Base-by-base conservation (phyloP, 1,140 invertebrate species). In the Eurosta solidaginis region DNA sequence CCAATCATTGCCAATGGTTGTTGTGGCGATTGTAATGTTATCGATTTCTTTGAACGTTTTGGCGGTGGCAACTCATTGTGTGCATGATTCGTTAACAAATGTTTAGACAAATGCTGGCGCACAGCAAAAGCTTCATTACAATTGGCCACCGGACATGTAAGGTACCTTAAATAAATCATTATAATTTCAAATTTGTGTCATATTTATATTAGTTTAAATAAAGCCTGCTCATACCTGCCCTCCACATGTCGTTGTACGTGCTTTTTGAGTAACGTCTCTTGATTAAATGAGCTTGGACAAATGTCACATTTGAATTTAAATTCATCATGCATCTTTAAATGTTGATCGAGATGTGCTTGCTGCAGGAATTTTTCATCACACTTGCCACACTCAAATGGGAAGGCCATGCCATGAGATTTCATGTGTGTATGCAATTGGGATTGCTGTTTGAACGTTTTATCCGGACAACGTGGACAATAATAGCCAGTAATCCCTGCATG, bases 281-380 rank as follows among this genome's bases (percentile, higher is more conserved):
- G 85, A 74, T 87, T 87, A 68, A 88, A 88, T 68, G 85, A 85
- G 74, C 83, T 86, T 10, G 85, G 85, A 77, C 87, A 88, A 44
- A 87, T 87, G 74, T 88, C 84, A 81, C 87, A 88, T 73, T 85
- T 85, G 59, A 82, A 88, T 76, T 88, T 88, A 79, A 86, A 88
- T 73, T 88, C 87, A 22, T 88, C 87, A 78, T 88, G 87, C 83
- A 87, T 84, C 47, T 87, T 86, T 0, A 85, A 73, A 74, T 88
- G 87, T 63, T 87, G 85, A 75, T 88, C 85, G 20, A 88, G 78
- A 76, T 88, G 86, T 47, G 86, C 83, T 79, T 87, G 84, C 79
- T 88, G 86, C 68, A 88, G 77, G 80, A 88, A 88, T 79, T 88
- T 88, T 81, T 88, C 86, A 73, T 88, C 86, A 74, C 86, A 88